These are phyloP conservation scores for Yasuhikotakia modesta DNA, from an alignment of 2,797 vertebrate species.

Conservation along the genomic window DNA sequence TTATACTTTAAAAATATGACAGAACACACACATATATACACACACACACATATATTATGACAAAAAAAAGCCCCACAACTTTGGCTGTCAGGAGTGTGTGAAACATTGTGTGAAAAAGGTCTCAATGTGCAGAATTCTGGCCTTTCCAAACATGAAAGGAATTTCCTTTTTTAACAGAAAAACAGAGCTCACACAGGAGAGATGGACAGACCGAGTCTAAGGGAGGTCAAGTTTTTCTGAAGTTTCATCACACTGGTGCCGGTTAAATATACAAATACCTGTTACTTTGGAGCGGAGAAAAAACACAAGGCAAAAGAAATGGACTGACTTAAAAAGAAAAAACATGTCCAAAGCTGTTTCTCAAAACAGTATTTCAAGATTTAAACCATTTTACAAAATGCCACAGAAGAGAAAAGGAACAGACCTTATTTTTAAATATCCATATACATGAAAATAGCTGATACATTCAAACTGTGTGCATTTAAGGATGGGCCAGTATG, in stretches of 20 bases:
- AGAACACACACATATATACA: slow-evolving; percentile 20
- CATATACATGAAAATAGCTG: background rate
- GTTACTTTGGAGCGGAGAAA: slow-evolving; percentile 42
- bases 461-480: background rate
- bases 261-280: slow-evolving; percentile 46
- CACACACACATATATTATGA: slow-evolving; percentile 25
- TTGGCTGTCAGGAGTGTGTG: slow-evolving; percentile 37
- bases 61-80: slow-evolving; percentile 41
- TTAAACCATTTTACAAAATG: background rate
- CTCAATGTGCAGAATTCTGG: slow-evolving; percentile 54
- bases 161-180: slow-evolving; percentile 53
- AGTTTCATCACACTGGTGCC: slow-evolving; percentile 25
- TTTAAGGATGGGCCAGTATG: background rate
- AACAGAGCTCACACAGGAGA: slow-evolving; percentile 40
- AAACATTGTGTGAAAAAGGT: slow-evolving; percentile 52
- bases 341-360: background rate
- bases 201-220: slow-evolving; percentile 38
- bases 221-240: slow-evolving; percentile 51
- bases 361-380: background rate
- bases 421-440: background rate
- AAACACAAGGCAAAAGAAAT: slow-evolving; percentile 21
- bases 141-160: slow-evolving; percentile 63
- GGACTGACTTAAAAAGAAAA: slow-evolving; percentile 11
- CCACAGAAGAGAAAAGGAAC: background rate
- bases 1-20: slow-evolving; percentile 39